phyloP scores from a whole-genome alignment of 2,888 invertebrate species.

The Leuctra nigra region DNA sequence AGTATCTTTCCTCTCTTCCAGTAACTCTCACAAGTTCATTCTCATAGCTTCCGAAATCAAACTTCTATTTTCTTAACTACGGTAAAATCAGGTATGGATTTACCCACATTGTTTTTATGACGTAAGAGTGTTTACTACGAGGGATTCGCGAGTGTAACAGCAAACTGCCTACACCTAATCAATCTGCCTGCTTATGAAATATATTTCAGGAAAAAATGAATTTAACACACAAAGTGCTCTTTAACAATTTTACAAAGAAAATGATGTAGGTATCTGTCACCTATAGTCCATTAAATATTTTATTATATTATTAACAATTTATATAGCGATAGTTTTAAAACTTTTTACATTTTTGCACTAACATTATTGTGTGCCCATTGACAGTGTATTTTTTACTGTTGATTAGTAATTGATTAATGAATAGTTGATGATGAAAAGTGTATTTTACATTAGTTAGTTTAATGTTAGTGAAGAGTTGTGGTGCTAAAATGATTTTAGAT shows the following conservation, averaged over 20 bases:
- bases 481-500: not conserved
- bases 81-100: too few relatives aligned
- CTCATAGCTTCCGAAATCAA: too few relatives aligned
- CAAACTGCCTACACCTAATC: too few relatives aligned
- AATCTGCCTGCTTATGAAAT: not conserved
- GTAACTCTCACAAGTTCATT: too few relatives aligned
- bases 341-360: slow-evolving; percentile 17
- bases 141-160: too few relatives aligned
- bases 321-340: not conserved
- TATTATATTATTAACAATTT: not conserved
- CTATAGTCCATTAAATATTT: slow-evolving; percentile 2
- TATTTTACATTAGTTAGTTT: not conserved
- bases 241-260: not conserved
- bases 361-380: not conserved
- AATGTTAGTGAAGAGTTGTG: not conserved
- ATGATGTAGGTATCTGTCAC: not conserved
- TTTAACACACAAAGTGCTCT: not conserved
- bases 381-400: not conserved
- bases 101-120: too few relatives aligned
- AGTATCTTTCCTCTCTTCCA: too few relatives aligned
- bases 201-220: not conserved
- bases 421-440: not conserved
- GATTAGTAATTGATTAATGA: too few relatives aligned
- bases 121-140: too few relatives aligned
- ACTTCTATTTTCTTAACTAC: too few relatives aligned